These are phyloP conservation scores for Echeneis naucrates DNA, from an alignment of 2,797 vertebrate genomes.

Conservation along the genomic window DNA sequence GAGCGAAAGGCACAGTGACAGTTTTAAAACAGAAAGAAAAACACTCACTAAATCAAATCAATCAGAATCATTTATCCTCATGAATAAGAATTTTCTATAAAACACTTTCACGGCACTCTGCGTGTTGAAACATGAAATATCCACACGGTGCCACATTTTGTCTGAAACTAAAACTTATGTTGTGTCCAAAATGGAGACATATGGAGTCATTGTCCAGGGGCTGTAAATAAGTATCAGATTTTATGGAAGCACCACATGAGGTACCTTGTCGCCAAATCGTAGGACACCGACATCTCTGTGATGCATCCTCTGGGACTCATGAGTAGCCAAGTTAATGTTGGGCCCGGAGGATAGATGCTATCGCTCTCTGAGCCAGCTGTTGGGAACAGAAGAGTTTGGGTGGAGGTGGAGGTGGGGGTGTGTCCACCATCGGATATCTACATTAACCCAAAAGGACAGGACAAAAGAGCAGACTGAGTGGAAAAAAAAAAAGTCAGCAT, in stretches of 20 bases:
- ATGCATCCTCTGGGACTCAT: conserved; percentile 13
- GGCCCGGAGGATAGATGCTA: neutral
- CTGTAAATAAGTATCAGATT: neutral
- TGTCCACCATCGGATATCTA: neutral
- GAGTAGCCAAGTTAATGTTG: neutral
- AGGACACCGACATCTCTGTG: neutral
- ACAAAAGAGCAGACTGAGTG: neutral
- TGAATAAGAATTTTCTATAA: conserved; percentile 12
- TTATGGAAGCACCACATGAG: neutral
- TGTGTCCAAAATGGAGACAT: neutral
- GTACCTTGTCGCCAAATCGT: neutral
- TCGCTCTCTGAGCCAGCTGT: neutral
- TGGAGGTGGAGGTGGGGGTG: no score
- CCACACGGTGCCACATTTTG: neutral
- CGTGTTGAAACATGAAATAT: neutral
- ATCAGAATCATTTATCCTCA: neutral
- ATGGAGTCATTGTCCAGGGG: neutral
- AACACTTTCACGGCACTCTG: neutral
- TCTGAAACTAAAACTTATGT: neutral
- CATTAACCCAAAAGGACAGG: neutral
- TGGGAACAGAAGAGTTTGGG: neutral
- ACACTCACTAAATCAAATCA: neutral
- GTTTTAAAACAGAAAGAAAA: no score
- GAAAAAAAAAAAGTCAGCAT: conserved; percentile 51
- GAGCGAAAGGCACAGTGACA: conserved; percentile 19